A percentile compares a stretch with the other conserved stretches of the same genome.
Evolutionary conservation across 2,113 vertebrate species (phyloP).

Genomic region (Dolichallabes microphthalmus): DNA sequence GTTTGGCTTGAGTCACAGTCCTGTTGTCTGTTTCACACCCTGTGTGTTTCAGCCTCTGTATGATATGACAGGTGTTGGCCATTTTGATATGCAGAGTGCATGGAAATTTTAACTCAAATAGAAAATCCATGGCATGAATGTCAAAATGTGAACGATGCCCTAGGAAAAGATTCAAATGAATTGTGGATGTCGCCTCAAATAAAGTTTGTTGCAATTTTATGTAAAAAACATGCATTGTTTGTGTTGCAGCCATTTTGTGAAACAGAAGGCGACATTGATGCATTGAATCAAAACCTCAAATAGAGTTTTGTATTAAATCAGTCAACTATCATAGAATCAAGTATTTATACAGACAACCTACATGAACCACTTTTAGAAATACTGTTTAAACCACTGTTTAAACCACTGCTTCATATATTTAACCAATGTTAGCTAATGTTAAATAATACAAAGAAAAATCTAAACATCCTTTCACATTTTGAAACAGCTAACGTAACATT

Average conservation of each 20-base stretch:
- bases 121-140: slow-evolving; percentile 41
- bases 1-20: slow-evolving; percentile 34
- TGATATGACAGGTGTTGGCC: slow-evolving; percentile 20
- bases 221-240: slow-evolving; percentile 14
- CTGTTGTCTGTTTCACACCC: slow-evolving; percentile 38
- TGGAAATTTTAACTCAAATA: slow-evolving; percentile 38
- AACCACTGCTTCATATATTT: neutral
- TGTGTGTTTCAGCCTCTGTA: slow-evolving; percentile 8
- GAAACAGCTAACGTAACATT: too few species aligned
- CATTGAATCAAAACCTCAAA: neutral
- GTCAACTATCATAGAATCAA: too few species aligned
- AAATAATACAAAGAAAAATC: too few species aligned
- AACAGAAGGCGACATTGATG: neutral
- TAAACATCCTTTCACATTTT: too few species aligned
- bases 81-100: slow-evolving; percentile 24
- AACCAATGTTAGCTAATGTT: too few species aligned
- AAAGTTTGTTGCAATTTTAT: slow-evolving; percentile 16
- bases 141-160: slow-evolving; percentile 21
- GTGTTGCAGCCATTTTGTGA: neutral
- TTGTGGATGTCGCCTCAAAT: slow-evolving; percentile 29
- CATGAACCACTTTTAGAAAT: neutral
- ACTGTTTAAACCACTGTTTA: too few species aligned
- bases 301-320: neutral
- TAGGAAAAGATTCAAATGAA: neutral
- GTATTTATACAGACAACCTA: neutral